Conservation (phyloP, 2,113 vertebrate genomes). For the Emydura subglobosa region DNA sequence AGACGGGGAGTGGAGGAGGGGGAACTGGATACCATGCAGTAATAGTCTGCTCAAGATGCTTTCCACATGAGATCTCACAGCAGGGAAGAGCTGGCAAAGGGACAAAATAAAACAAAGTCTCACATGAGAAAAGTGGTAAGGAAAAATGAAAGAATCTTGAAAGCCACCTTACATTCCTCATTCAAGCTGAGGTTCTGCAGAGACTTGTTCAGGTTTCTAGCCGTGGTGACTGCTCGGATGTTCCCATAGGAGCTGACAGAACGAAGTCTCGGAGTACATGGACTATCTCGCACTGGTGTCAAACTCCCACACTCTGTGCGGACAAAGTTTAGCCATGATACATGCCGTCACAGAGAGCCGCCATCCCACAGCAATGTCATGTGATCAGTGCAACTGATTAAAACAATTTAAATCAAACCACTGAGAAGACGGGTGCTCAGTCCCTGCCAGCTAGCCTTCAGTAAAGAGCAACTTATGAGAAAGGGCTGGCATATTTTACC, state of each 20-base stretch:
- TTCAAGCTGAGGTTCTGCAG: slow-evolving; percentile 97
- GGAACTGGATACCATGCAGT: neutral
- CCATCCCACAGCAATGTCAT: fast-evolving
- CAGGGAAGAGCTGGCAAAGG: fast-evolving
- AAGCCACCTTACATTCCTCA: slow-evolving; percentile 87
- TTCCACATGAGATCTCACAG: fast-evolving
- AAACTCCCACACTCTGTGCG: slow-evolving; percentile 88
- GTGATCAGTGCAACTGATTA: fast-evolving
- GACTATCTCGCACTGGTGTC: slow-evolving; percentile 92
- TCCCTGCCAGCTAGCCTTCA: fast-evolving
- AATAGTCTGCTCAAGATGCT: fast-evolving
- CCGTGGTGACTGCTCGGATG: slow-evolving; percentile 91
- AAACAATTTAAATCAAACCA: neutral
- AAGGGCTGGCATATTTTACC: neutral
- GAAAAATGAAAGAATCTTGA: fast-evolving
- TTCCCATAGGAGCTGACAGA: slow-evolving; percentile 99
- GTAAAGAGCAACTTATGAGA: fast-evolving
- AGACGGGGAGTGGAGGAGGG: neutral
- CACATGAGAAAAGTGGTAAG: fast-evolving
- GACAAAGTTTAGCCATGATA: fast-evolving
- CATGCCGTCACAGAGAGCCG: fast-evolving
- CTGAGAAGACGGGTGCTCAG: fast-evolving
- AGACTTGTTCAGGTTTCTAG: slow-evolving; percentile 95
- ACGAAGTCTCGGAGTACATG: slow-evolving; percentile 91
- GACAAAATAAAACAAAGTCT: neutral